Percentiles rank a stretch among this genome's conserved stretches.
Conservation (phyloP, 2,888 invertebrate species). For the Halictus ligatus region DNA sequence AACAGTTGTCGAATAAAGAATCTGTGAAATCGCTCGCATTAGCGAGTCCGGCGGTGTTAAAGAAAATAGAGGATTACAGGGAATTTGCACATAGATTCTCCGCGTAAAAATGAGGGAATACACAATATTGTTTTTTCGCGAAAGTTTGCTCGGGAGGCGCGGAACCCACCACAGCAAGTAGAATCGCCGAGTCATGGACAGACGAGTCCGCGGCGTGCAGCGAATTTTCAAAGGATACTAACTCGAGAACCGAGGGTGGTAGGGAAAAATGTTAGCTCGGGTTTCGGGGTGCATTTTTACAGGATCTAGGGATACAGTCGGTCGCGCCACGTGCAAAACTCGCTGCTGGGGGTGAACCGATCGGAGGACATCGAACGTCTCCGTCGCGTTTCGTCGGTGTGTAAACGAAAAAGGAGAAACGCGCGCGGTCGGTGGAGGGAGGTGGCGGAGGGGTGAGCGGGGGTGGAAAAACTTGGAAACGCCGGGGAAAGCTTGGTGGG, state of each 20-base stretch:
- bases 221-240: neutral
- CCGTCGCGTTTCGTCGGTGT: neutral
- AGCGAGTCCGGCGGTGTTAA: neutral
- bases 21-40: neutral
- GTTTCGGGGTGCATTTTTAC: neutral
- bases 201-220: neutral
- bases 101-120: neutral
- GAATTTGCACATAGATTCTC: neutral
- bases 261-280: neutral
- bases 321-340: neutral
- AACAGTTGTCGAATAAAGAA: too few relatives aligned
- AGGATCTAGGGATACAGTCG: neutral
- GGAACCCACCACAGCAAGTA: neutral
- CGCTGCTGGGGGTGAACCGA: neutral
- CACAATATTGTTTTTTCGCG: neutral
- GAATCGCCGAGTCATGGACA: neutral
- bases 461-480: slow-evolving; percentile 73
- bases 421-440: neutral
- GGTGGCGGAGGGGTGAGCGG: slow-evolving; percentile 29
- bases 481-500: slow-evolving; percentile 53
- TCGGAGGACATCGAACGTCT: slow-evolving; percentile 9
- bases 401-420: slow-evolving; percentile 66
- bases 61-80: neutral
- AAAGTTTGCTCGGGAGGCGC: neutral
- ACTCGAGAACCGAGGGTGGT: neutral